Conservation (phyloP, 1,140 invertebrate species). For the Riptortus pedestris region DNA sequence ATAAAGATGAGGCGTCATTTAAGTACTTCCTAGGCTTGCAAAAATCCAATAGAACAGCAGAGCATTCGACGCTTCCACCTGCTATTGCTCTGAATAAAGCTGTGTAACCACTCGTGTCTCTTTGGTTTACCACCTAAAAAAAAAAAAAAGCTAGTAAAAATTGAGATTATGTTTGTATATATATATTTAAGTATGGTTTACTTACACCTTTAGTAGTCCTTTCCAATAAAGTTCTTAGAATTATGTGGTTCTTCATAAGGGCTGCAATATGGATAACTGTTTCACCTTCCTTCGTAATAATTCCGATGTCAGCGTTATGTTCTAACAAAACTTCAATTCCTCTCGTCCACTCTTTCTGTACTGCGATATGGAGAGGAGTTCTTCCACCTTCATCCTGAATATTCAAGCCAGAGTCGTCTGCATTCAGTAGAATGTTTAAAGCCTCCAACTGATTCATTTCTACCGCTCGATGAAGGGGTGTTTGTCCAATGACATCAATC, state of each 20-base stretch:
- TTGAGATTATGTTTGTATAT: too few relatives aligned
- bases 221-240: too few relatives aligned
- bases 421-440: constrained; percentile 3
- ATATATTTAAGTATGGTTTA: too few relatives aligned
- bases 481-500: constrained; percentile 45
- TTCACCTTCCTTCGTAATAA: constrained; percentile 47
- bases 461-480: constrained; percentile 50
- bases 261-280: constrained; percentile 39
- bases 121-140: constrained; percentile 31
- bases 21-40: too few relatives aligned
- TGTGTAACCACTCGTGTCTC: constrained; percentile 41
- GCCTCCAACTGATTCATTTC: neutral
- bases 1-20: neutral
- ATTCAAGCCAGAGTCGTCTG: neutral
- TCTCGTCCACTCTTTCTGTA: constrained; percentile 45
- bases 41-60: constrained; percentile 37
- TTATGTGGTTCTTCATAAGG: too few relatives aligned
- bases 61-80: constrained; percentile 38
- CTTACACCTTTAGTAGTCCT: too few relatives aligned
- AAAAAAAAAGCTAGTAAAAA: neutral
- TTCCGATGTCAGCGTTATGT: constrained; percentile 54
- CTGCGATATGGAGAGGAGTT: constrained; percentile 62
- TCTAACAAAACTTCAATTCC: constrained; percentile 52
- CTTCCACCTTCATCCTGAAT: too few relatives aligned
- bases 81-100: constrained; percentile 44